Evolutionary conservation across 2,113 vertebrate species (phyloP).

Genomic region (Tor tambroides): DNA sequence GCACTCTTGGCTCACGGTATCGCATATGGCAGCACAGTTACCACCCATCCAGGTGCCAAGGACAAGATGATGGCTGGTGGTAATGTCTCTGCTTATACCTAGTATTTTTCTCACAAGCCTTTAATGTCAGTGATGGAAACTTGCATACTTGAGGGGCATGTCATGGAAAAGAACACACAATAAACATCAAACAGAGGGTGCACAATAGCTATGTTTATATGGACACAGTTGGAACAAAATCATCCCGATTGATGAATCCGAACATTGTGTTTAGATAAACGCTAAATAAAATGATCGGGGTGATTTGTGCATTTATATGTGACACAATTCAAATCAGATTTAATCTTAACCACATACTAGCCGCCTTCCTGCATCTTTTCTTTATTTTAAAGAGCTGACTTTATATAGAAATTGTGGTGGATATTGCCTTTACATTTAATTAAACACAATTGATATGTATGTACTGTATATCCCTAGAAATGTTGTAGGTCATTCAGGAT

Average conservation of each 20-base stretch:
- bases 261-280: not conserved
- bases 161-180: not conserved
- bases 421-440: no score
- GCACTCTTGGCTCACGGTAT: slow-evolving; percentile 94
- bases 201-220: not conserved
- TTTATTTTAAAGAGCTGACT: not conserved
- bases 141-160: not conserved
- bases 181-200: slow-evolving; percentile 68
- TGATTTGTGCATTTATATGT: no score
- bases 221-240: not conserved
- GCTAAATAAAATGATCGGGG: no score
- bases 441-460: no score
- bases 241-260: not conserved
- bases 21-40: slow-evolving; percentile 91
- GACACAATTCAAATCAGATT: no score
- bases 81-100: slow-evolving; percentile 65
- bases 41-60: slow-evolving; percentile 92
- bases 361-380: no score
- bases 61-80: slow-evolving; percentile 97
- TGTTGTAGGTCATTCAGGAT: not conserved
- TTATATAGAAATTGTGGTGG: no score
- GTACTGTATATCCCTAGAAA: not conserved
- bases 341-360: no score
- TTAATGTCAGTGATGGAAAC: not conserved
- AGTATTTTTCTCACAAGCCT: no score